Conservation (phyloP, 2,888 invertebrate genomes). For the Epinotia ramella region DNA sequence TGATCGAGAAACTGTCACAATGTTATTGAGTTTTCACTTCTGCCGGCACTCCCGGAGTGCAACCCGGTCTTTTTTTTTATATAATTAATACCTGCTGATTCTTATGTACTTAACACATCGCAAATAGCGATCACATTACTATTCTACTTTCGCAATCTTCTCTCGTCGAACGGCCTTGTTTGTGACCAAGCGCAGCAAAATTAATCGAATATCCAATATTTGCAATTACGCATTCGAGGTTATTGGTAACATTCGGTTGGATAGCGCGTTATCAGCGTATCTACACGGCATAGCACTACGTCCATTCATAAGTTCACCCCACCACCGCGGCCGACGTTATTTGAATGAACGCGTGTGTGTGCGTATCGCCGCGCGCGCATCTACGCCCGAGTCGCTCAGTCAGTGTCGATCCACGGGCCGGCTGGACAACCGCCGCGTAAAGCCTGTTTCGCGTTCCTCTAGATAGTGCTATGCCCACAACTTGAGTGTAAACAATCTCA, state of each 20-base stretch:
- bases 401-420: constrained; percentile 74
- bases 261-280: constrained; percentile 78
- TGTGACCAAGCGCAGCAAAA: constrained; percentile 54
- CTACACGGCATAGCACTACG: constrained; percentile 78
- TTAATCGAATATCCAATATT: constrained; percentile 53
- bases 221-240: constrained; percentile 17
- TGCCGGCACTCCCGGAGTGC: no score
- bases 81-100: neutral
- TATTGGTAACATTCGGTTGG: constrained; percentile 43
- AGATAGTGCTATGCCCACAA: constrained; percentile 73
- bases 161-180: constrained; percentile 52
- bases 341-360: constrained; percentile 76
- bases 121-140: constrained; percentile 29
- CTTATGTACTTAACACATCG: constrained; percentile 18
- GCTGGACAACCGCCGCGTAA: constrained; percentile 61
- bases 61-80: no score
- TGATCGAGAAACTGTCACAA: no score
- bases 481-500: constrained; percentile 68
- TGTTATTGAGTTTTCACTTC: no score
- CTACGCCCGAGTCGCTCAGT: constrained; percentile 63
- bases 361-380: constrained; percentile 74
- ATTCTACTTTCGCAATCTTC: constrained; percentile 44
- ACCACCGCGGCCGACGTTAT: constrained; percentile 59
- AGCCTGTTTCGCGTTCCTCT: constrained; percentile 54
- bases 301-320: constrained; percentile 83